These are phyloP conservation scores for Galbula dea DNA, from an alignment of 2,113 vertebrate species.

Conservation along the genomic window DNA sequence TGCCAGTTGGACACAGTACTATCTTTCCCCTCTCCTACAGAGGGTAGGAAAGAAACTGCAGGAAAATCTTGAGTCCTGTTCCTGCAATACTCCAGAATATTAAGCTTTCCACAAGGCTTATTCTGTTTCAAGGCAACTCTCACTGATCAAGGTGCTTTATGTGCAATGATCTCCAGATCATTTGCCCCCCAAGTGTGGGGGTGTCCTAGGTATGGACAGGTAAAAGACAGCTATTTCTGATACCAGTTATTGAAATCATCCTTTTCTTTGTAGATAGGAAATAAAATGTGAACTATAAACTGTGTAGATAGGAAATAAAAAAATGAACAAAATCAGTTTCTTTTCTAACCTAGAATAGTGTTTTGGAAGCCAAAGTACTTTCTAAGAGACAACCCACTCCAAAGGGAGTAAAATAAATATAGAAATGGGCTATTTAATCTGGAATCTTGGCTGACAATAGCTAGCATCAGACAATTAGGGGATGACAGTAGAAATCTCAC, in stretches of 20 bases:
- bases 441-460: not conserved
- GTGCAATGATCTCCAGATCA: not conserved
- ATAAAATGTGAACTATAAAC: not conserved
- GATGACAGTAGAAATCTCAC: not conserved
- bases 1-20: constrained; percentile 3
- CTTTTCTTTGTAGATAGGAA: not conserved
- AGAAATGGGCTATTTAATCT: not conserved
- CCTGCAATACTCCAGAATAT: not conserved
- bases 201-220: too few species aligned
- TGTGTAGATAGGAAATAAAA: not conserved
- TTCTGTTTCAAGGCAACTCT: not conserved
- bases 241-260: not conserved
- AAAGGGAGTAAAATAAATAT: not conserved
- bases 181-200: not conserved
- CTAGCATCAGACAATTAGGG: not conserved
- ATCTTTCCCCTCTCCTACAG: not conserved
- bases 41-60: not conserved
- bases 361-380: not conserved
- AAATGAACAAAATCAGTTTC: not conserved
- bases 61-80: not conserved
- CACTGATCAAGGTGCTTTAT: not conserved
- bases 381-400: not conserved
- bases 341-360: not conserved
- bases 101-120: not conserved
- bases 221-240: not conserved